Base-by-base conservation (phyloP, 2,888 invertebrate genomes). In the Tromatobia lineatoria region DNA sequence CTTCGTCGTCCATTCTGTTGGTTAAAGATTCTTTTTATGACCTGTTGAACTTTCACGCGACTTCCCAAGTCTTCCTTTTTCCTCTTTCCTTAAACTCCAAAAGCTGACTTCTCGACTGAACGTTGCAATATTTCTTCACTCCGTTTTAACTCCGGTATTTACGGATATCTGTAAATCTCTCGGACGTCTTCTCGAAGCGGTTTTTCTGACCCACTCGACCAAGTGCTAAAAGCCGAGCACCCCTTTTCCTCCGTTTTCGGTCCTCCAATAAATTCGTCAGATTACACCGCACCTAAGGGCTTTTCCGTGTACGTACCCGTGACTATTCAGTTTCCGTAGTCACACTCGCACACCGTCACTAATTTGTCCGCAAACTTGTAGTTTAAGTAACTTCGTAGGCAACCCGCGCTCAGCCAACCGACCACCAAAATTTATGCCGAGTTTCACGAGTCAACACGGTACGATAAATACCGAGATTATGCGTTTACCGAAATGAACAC, bases 1-100 rank as follows among this genome's bases (percentile, higher is more conserved):
- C 86, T 78, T 82, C 85, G 52, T 85, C 86, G 15, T 85, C 86
- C 79, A 86, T 82, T 47, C 54, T 74, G 77, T 20, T 70, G 29
- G 23, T 18, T n/a, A 50, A 64, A 52, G 61, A 57, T 66, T 52
- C 67, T 67, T 57, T 69, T 45, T 47, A 38, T 64, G 42, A 54
- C 23, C 20, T 73, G 57, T 52, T 45, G 70, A 81, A 70, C 71
- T 79, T 25, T 71, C 45, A 20, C 50, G 15, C 54, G 45, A 54
- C 34, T 76, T 34, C 34, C 15, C n/a, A 38, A 76, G 25, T 64
- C 11, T 57, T 45, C 29, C n/a, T 18, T 59, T 11, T 11, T 61
- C n/a, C 25, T 42, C n/a, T 66, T 50, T 29, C 52, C n/a, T 66
- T 23, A 6, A 67, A 25, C 20, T 38, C 34, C 18, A 38, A 38